phyloP scores from a whole-genome alignment of 2,797 vertebrate species.

The Myotis vivesi region DNA sequence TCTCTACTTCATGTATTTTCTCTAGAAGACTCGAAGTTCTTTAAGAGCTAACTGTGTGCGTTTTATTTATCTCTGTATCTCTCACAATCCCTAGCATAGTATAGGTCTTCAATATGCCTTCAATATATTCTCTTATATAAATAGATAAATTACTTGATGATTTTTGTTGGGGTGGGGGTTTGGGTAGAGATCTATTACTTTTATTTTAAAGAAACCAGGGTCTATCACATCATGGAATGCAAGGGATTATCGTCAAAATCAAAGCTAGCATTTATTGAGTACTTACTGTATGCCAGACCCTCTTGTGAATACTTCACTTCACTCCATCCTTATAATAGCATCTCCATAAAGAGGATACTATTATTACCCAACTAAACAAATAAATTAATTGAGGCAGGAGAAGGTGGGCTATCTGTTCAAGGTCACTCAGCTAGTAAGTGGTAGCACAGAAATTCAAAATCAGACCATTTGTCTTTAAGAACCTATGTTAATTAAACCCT shows the following conservation, averaged over 20 bases:
- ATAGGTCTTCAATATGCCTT: not conserved
- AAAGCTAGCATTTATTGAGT: not conserved
- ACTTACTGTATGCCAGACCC: not conserved
- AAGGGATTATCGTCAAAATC: not conserved
- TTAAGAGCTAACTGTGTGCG: not conserved
- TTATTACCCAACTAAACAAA: not conserved
- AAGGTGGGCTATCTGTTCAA: not conserved
- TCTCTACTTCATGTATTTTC: not conserved
- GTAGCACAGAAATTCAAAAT: not conserved
- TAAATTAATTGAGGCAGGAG: not conserved
- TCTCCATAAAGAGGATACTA: not conserved
- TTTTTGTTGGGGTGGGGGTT: not conserved
- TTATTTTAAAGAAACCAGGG: conserved; percentile 20
- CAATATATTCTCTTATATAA: not conserved
- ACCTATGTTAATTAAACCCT: not conserved
- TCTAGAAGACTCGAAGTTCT: not conserved
- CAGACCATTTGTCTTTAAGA: not conserved
- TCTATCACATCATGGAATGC: not conserved
- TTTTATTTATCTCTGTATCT: not conserved
- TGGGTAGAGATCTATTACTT: not conserved
- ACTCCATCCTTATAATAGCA: not conserved
- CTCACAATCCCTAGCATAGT: not conserved
- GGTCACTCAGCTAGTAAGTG: not conserved
- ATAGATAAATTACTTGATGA: not conserved
- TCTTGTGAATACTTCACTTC: not conserved